Percentiles rank a stretch among this genome's conserved stretches.
Conservation (phyloP, 2,888 invertebrate species). For the Trachelus stipa region DNA sequence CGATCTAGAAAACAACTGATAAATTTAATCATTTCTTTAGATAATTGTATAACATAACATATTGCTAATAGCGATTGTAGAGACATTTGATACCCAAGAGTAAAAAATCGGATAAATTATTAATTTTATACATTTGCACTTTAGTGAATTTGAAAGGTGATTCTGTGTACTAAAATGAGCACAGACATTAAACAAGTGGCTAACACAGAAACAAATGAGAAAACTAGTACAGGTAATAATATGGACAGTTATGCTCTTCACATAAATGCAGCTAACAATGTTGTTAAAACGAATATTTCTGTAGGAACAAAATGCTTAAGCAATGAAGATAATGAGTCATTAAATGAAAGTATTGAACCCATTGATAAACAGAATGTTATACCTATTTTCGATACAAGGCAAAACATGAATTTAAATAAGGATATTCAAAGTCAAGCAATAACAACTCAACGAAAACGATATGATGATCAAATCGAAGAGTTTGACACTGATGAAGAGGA, state of each 20-base stretch:
- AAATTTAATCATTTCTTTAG: not conserved
- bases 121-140: not conserved
- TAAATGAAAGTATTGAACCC: not conserved
- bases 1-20: not conserved
- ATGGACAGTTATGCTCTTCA: not conserved
- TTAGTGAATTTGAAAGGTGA: not conserved
- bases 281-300: not conserved
- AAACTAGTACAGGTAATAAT: not conserved
- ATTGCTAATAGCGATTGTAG: not conserved
- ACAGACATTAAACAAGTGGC: not conserved
- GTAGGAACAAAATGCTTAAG: not conserved
- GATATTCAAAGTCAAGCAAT: not conserved
- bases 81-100: not conserved
- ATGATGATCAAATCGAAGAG: constrained; percentile 33
- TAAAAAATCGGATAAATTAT: not conserved
- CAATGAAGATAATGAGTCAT: not conserved
- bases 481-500: constrained; percentile 48
- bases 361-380: not conserved
- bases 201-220: not conserved
- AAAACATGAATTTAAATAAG: not conserved
- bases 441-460: not conserved
- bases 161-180: not conserved
- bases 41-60: not conserved
- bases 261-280: not conserved
- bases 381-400: not conserved